Evolutionary conservation across 2,113 vertebrate genomes (phyloP), one percentile per base, ranked within the genome.

Genomic region (Melanostigma gelatinosum): DNA sequence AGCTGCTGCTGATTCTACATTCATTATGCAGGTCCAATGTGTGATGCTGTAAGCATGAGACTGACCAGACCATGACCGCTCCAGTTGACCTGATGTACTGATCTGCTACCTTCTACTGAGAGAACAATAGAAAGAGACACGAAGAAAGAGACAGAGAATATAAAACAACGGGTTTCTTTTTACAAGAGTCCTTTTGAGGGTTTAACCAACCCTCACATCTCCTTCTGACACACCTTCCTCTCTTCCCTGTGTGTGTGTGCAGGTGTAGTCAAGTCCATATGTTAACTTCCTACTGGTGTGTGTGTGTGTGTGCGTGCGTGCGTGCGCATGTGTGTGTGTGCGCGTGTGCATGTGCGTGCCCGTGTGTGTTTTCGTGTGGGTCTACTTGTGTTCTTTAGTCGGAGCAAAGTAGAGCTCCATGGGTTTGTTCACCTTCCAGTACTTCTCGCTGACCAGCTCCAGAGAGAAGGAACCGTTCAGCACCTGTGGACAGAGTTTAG

Each of bases 371-470:
- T 38, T 0, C 38, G 18, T 24, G 52, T 8, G 24, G 24, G 24
- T 88, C 95, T 95, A 99, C 96, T 99, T 99, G 95, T 99, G 98
- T 92, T 99, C 98, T 94, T 99, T 99, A 20, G 98, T 99, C 0
- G 98, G 98, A 44, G 98, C 98, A 62, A 99, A 99, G 93, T 99
- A 99, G 68, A 99, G 97, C 96, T 99, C 98, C 98, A 99, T 99
- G 82, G 98, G 98, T 87, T 99, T 99, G 95, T 99, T 99, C 88
- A 99, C 98, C 93, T 99, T 99, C 98, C 98, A 99, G 92, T 99
- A 99, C 90, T 99, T 99, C 94, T 99, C 98, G 79, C 97, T 99
- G 94, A 99, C 98, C 89, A 99, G 95, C 91, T 99, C 98, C 93
- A 99, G 92, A 73, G 98, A 99, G 89, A 99, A 99, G 0, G 98